Evolutionary conservation across 2,888 invertebrate genomes (phyloP), one percentile per base, ranked within the genome.

Genomic region (Spisula subtruncata): DNA sequence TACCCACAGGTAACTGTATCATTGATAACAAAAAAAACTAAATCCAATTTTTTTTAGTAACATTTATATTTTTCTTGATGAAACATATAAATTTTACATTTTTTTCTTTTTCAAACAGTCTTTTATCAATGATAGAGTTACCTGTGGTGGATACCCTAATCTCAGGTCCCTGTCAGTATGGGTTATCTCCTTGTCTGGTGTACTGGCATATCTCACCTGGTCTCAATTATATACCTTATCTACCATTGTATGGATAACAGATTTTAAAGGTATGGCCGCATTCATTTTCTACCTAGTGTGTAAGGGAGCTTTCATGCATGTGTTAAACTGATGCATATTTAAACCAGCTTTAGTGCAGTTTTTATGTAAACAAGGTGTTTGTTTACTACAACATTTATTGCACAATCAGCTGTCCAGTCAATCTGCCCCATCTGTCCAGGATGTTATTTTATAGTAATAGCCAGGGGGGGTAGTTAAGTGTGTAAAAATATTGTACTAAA

Each of bases 401-500:
- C 35, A 18, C 75, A 75, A 75, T 75, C 75, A 75, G 5, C 12
- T 75, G 35, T 75, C 75, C 32, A 32, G 18, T 16, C 75, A 35
- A 35, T 75, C 32, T 75, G 75, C 35, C 75, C 75, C 5, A 35
- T 75, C 32, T 75, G 75, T 75, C 75, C 75, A 75, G 75, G 75
- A 75, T 75, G 75, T 75, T 75, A 32, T 75, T 32, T 32, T 75
- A 75, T 32, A 18, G 32, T 25, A 10, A n/a, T 75, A 16, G 75
- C 75, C 75, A 75, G 35, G 75, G 75, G 75, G 75, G 75, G 75
- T 16, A 75, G 75, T 35, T 18, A 32, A 41, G 12, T 75, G 35
- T 75, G 35, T 75, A 75, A 75, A n/a, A n/a, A 75, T 75, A 75
- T 32, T 75, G 75, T 32, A 75, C 75, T 32, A 75, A 75, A 75